Base-by-base conservation (phyloP, 2,888 invertebrate genomes). In the Philereme vetulata region DNA sequence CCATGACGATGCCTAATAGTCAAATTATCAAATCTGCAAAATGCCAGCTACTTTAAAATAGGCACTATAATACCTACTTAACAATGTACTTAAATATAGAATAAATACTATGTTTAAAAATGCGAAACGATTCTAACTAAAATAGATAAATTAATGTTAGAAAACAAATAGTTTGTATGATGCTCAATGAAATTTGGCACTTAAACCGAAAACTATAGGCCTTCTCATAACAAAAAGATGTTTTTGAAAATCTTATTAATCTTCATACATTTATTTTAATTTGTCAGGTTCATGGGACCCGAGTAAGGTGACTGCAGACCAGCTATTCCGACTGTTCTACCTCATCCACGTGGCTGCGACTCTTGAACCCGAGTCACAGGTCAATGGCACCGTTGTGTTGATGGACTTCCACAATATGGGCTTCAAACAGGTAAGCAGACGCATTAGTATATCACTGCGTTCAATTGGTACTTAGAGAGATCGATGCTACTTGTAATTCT, bases 321-420 rank as follows among this genome's bases (percentile, higher is more conserved):
- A 96, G 78, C 82, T 97, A 72, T 96, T 97, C 87, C 93, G 95
- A 67, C 86, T 97, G 75, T 95, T 97, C 79, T 97, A 97, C 81
- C 86, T 97, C 74, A 94, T 97, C 67, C 97, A 97, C 81, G 93
- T 95, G 74, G 95, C 95, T 0, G 96, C 97, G n/a, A 81, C 81
- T 76, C 65, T 88, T 68, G 88, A 88, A 69, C 95, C 95, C 0
- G 95, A 96, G 84, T 95, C 96, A 0, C 96, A 96, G 85, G 94
- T 97, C n/a, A 93, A 94, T 42, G 97, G 97, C 21, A 94, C 94
- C 5, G 95, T 97, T 7, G 96, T 96, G 21, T 90, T 97, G 64
- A 96, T 97, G 96, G 97, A 97, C 84, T 97, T 96, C 81, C 93
- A 96, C 68, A 94, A 95, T 5, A 91, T 97, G 77, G 94, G 95